Base-by-base conservation (phyloP, 2,113 vertebrate species). In the Rostratula benghalensis region DNA sequence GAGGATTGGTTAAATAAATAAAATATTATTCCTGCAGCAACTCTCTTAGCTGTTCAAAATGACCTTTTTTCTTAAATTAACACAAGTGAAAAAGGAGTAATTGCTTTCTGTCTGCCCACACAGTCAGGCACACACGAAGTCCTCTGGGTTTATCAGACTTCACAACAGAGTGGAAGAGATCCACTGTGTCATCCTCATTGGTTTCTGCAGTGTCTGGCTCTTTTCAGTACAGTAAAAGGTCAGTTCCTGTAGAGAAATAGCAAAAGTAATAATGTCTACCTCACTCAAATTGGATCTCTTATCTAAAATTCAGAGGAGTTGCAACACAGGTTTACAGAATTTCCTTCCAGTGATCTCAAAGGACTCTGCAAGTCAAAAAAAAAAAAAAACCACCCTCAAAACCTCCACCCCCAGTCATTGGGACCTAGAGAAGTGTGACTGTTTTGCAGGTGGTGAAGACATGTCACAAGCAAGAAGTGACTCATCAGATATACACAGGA, bases 291-390 rank as follows among this genome's bases (percentile, higher is more conserved):
- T 30, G 65, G 82, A 80, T 83, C 79, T 93, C 79, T 87, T 94
- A 61, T 50, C 91, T 93, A 89, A 83, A 93, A 70, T 93, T 85
- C 85, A 89, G 82, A 92, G 64, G n/a, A 95, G 74, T 33, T 93
- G 84, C 57, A 93, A 76, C 70, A 79, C 37, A 86, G 21, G 69
- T 90, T 91, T 90, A 84, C 43, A 92, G 61, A 88, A 86, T 82
- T 96, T 94, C 54, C 86, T 88, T 95, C 54, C 76, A 80, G 51
- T 59, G 41, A 78, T 81, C 69, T 82, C 90, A 94, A 79, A 81
- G 89, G 86, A 86, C 60, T 67, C 81, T 77, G 60, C 25, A 41
- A 95, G 31, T 53, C 59, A n/a, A 9, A 43, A 76, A 81, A 65
- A 67, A 63, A 35, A 43, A 43, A 13, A 43, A 43, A 39, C 39